phyloP scores from a whole-genome alignment of 1,140 invertebrate genomes.

The Brachionus asplanchnoidis region DNA sequence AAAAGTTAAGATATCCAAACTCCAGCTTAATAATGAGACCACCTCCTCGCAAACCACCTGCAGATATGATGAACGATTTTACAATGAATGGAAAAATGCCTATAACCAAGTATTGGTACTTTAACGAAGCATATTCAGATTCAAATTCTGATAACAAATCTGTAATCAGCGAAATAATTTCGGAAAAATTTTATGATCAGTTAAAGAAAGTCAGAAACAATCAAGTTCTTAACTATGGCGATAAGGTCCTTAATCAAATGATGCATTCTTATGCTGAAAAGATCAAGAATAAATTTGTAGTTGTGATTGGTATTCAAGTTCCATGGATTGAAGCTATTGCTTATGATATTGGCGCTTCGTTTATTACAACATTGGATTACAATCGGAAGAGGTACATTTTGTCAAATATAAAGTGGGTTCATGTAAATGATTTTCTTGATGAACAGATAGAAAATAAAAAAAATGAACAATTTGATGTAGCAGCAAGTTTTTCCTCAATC shows the following conservation, averaged over 20 bases:
- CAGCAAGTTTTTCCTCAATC: background rate
- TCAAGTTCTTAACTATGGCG: background rate
- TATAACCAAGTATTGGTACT: background rate
- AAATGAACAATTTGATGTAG: background rate
- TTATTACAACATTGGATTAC: slow-evolving; percentile 6
- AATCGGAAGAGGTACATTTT: background rate
- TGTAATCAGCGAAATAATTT: background rate
- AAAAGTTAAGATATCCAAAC: background rate
- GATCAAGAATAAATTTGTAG: background rate
- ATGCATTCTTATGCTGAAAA: background rate
- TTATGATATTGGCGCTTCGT: background rate
- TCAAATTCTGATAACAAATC: background rate
- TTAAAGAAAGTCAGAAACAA: background rate
- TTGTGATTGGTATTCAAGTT: background rate
- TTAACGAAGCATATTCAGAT: background rate
- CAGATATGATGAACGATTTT: background rate
- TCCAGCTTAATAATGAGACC: background rate
- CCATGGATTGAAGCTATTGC: slow-evolving; percentile 26
- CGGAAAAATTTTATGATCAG: background rate
- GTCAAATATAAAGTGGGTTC: background rate
- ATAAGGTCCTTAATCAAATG: background rate
- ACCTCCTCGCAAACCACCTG: background rate
- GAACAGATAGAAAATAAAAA: background rate
- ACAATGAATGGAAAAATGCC: slow-evolving; percentile 26
- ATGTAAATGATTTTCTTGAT: slow-evolving; percentile 16